Percentiles rank a stretch among this genome's conserved stretches.
These are phyloP conservation scores for Heliconius hermathena DNA, from an alignment of 1,140 invertebrate species.

Conservation along the genomic window DNA sequence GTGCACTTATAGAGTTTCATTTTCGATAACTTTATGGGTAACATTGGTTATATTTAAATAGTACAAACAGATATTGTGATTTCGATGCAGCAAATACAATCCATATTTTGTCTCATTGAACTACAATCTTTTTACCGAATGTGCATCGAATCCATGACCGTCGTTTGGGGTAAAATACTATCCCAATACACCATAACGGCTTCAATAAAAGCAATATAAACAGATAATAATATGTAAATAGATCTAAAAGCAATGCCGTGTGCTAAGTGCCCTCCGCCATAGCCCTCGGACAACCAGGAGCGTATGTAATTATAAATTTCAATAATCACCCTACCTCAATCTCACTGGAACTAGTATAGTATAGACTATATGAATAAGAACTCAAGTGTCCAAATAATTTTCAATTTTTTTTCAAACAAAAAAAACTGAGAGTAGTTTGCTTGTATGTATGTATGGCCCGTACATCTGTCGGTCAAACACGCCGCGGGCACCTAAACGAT, in stretches of 20 bases:
- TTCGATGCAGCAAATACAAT: too few species aligned
- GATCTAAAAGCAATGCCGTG: neutral
- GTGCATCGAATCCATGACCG: too few species aligned
- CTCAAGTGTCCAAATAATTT: constrained; percentile 60
- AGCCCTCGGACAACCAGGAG: constrained; percentile 6
- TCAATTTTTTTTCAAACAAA: constrained; percentile 55
- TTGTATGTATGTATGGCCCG: constrained; percentile 28
- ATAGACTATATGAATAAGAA: constrained; percentile 35
- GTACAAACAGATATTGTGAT: too few species aligned
- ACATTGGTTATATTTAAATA: neutral
- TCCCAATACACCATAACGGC: too few species aligned
- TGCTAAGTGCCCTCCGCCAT: neutral
- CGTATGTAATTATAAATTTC: constrained; percentile 19
- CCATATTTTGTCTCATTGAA: too few species aligned
- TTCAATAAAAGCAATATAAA: too few species aligned
- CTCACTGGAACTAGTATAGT: neutral
- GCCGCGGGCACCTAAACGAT: constrained; percentile 47
- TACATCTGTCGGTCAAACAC: constrained; percentile 66
- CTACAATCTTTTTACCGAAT: too few species aligned
- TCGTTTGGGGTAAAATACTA: too few species aligned
- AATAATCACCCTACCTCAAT: constrained; percentile 21
- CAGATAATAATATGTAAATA: neutral
- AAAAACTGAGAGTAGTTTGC: constrained; percentile 53
- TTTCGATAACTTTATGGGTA: constrained; percentile 28
- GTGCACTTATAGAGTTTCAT: constrained; percentile 40